Conservation (phyloP, 2,113 vertebrate species). For the Fregetta grallaria region DNA sequence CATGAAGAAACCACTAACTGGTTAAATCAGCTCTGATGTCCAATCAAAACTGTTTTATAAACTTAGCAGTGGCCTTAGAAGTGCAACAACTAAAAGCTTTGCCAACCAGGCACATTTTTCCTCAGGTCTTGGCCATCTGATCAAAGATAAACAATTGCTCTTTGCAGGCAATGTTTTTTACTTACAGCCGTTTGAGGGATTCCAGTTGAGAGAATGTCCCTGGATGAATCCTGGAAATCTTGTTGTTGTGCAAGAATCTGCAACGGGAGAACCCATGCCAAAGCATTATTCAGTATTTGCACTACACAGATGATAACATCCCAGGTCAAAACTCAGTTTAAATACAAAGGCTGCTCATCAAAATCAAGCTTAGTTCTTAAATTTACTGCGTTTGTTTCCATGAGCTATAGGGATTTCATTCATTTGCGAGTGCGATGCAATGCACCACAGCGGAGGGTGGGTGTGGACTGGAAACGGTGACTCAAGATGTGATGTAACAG, state of each 20-base stretch:
- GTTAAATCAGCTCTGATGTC: neutral
- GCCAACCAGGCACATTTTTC: slow-evolving; percentile 29
- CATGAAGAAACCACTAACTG: neutral
- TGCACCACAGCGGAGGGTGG: fast-evolving
- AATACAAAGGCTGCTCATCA: neutral
- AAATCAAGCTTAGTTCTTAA: neutral
- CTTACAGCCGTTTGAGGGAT: slow-evolving; percentile 91
- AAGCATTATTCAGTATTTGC: slow-evolving; percentile 3
- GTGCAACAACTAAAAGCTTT: neutral
- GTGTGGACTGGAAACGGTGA: slow-evolving; percentile 32
- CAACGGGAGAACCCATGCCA: neutral
- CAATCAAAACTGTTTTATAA: slow-evolving; percentile 19
- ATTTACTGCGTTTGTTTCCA: neutral
- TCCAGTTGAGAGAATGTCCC: slow-evolving; percentile 86
- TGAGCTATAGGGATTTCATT: neutral
- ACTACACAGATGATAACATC: neutral
- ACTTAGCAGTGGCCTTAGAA: slow-evolving; percentile 7
- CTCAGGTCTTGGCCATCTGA: neutral
- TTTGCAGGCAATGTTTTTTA: slow-evolving; percentile 40
- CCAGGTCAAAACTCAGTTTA: neutral
- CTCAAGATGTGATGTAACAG: slow-evolving; percentile 29
- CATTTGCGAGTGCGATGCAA: neutral
- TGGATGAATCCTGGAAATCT: slow-evolving; percentile 84
- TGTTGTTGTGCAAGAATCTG: slow-evolving; percentile 95
- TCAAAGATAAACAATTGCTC: slow-evolving; percentile 12